Conservation (phyloP, 2,797 vertebrate genomes). For the Chelon labrosus region DNA sequence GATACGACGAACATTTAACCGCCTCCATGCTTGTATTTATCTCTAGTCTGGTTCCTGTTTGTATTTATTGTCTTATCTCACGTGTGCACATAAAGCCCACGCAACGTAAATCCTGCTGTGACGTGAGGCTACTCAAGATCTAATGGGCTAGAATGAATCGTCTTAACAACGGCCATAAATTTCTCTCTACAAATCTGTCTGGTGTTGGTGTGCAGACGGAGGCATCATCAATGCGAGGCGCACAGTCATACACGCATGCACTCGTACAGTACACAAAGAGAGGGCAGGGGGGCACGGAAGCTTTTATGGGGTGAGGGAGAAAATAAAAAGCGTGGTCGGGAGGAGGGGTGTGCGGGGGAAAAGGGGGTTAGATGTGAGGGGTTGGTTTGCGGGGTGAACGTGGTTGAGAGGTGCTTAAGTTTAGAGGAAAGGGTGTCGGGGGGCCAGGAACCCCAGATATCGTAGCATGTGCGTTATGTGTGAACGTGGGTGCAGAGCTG, state of each 20-base stretch:
- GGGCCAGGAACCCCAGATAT: constrained; percentile 36
- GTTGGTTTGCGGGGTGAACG: no score
- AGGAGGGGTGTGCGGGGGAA: constrained; percentile 13
- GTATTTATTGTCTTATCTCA: constrained; percentile 15
- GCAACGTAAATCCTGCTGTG: constrained; percentile 36
- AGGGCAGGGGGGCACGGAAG: constrained; percentile 9
- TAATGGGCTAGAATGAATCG: constrained; percentile 77
- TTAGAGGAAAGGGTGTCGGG: constrained; percentile 16
- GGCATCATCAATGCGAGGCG: constrained; percentile 45
- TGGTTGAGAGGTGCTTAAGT: constrained; percentile 9
- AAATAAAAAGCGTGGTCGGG: constrained; percentile 27
- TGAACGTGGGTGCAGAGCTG: constrained; percentile 56
- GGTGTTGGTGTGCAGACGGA: constrained; percentile 39
- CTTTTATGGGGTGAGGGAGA: constrained; percentile 25
- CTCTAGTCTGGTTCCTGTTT: constrained; percentile 1
- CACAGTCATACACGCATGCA: constrained; percentile 25
- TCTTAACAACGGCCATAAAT: constrained; percentile 67
- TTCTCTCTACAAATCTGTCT: constrained; percentile 46
- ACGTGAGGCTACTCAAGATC: constrained; percentile 56
- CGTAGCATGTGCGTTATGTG: constrained; percentile 46
- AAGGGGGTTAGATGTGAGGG: constrained; percentile 9
- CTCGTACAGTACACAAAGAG: constrained; percentile 44
- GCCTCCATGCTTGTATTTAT: constrained; percentile 1
- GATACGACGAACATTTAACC: constrained; percentile 3
- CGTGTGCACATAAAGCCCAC: constrained; percentile 30